Percentiles rank a stretch among this genome's conserved stretches.
These are phyloP conservation scores for Brachyrhaphis roseni DNA, from an alignment of 2,797 vertebrate genomes.

Conservation along the genomic window DNA sequence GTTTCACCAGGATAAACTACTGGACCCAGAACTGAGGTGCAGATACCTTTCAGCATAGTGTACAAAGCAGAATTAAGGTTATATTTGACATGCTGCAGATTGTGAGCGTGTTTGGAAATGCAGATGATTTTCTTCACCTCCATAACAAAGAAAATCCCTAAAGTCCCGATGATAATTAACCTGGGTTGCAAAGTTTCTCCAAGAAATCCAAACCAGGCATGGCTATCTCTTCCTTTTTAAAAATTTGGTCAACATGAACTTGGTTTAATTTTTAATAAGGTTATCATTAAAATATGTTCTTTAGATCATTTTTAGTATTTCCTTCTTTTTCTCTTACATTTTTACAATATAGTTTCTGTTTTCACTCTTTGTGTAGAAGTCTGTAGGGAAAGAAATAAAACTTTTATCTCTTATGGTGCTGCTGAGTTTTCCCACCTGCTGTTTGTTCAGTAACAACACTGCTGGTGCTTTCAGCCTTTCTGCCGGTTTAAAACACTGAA, in stretches of 20 bases:
- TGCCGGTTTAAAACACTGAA: background rate
- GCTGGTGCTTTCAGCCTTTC: background rate
- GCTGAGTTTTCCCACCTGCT: background rate
- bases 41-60: background rate
- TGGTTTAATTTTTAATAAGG: background rate
- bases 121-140: background rate
- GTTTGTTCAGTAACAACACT: background rate
- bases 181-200: background rate
- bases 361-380: background rate
- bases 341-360: background rate
- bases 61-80: background rate
- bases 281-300: background rate
- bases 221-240: too few relatives aligned
- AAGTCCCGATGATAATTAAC: background rate
- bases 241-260: too few relatives aligned
- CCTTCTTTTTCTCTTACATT: background rate
- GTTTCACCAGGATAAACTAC: constrained; percentile 8
- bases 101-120: background rate
- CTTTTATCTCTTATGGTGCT: background rate
- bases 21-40: background rate
- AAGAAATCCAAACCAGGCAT: background rate
- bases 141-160: background rate
- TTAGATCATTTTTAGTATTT: constrained; percentile 1
- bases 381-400: background rate
- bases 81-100: background rate